A percentile compares a stretch with the other conserved stretches of the same genome.
Evolutionary conservation across 2,888 invertebrate species (phyloP).

Genomic region (Leptarthrus brevirostris): DNA sequence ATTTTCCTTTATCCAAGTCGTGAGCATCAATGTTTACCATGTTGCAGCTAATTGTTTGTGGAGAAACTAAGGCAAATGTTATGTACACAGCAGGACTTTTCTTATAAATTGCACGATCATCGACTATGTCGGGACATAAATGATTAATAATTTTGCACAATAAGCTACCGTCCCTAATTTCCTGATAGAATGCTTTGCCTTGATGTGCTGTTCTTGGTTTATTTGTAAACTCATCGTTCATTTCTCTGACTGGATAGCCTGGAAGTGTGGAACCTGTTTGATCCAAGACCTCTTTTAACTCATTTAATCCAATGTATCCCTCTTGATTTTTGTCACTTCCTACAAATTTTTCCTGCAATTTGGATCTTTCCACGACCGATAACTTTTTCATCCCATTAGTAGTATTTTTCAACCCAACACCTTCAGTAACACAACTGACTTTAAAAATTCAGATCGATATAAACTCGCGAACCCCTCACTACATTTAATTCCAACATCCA

Average conservation of each 20-base stretch:
- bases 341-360: no score
- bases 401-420: no score
- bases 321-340: conserved; percentile 91
- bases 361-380: no score
- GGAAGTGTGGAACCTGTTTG: conserved; percentile 94
- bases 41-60: conserved; percentile 99
- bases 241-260: conserved; percentile 84
- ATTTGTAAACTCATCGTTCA: conserved; percentile 85
- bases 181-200: conserved; percentile 89
- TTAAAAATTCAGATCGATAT: no score
- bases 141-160: conserved; percentile 95
- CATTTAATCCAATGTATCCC: conserved; percentile 90
- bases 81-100: conserved; percentile 93
- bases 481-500: no score
- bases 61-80: conserved; percentile 93
- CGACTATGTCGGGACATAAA: conserved; percentile 99
- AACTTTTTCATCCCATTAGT: no score
- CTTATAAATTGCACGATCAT: conserved; percentile 98
- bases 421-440: no score
- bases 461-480: no score
- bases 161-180: conserved; percentile 95
- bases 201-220: conserved; percentile 74
- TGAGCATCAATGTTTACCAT: conserved; percentile 97
- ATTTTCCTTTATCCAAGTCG: conserved; percentile 91
- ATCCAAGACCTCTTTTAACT: conserved; percentile 91